Conservation (phyloP, 2,113 vertebrate species). For the Bos taurus region ARS-UCD2.0 NC_037330.1:36448501-36449000, state of each 20-base stretch:
- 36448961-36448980: background rate
- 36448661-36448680: background rate
- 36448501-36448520: background rate
- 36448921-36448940: background rate
- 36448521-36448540: constrained; percentile 3
- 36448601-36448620: background rate
- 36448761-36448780: background rate
- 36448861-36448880: background rate
- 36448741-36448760: background rate
- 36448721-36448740: background rate
- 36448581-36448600: background rate
- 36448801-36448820: background rate
- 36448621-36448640: background rate
- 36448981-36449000: background rate
- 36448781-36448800: background rate
- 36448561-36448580: background rate
- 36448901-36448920: background rate
- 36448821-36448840: background rate
- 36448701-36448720: background rate
- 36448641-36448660: background rate
- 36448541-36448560: background rate
- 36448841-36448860: background rate
- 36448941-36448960: background rate
- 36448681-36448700: background rate
- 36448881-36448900: background rate